Evolutionary conservation across 2,113 vertebrate genomes (phyloP), one percentile per base, ranked within the genome.

Genomic region (Bagarius yarrelli): DNA sequence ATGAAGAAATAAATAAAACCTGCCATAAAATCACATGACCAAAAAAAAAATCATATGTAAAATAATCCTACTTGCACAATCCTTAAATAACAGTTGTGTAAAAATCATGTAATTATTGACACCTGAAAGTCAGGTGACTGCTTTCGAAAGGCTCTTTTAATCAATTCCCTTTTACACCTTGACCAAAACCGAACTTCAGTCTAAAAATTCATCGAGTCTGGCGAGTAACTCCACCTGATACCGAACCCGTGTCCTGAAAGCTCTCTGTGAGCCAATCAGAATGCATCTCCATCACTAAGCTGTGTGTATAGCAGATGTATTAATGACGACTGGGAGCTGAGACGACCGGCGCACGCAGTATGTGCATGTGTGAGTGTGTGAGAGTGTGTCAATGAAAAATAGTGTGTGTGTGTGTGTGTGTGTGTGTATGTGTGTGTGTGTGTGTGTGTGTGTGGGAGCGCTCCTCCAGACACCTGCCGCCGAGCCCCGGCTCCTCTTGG

Each of bases 261-360:
- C 93, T 94, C 92, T 89, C 90, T 94, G 94, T 93, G 91, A 94
- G 94, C 44, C 94, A 93, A 95, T 95, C 95, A 94, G 95, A 94
- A 95, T 95, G 96, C 92, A 97, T 97, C 97, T 98, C 96, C 96
- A 98, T 96, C 92, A 95, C 95, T 96, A 95, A 97, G 95, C 95
- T 96, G 96, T 95, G 94, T 94, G 94, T 95, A 94, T 91, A 94
- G 93, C 94, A 95, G 95, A 95, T 94, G 93, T 94, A 95, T 95
- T 95, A 95, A 95, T 95, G 94, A 93, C 93, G 95, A 95, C 93
- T 94, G 93, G 94, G 94, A 93, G 95, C 94, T 95, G 94, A 88
- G 91, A 53, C 30, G 89, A 93, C 94, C 93, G 93, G 94, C 94
- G 94, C 90, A 93, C 88, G 90, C n/a, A 76, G 73, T 80, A 6